These are phyloP conservation scores for Scaptomyza flava DNA, from an alignment of 2,888 invertebrate species.

Conservation along the genomic window DNA sequence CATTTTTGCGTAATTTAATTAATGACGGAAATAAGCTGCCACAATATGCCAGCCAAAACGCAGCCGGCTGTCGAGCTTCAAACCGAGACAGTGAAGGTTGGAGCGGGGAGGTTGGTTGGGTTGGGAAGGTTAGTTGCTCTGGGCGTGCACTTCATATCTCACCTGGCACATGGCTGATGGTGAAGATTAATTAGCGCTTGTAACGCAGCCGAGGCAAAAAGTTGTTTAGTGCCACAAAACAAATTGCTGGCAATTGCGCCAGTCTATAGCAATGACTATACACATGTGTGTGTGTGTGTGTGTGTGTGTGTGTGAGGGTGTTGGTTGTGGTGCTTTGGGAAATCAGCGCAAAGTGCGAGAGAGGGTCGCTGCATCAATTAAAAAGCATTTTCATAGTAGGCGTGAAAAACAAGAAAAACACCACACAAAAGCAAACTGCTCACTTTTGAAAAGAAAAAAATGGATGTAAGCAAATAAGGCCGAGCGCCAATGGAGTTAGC, in stretches of 20 bases:
- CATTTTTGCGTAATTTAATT: conserved; percentile 80
- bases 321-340: conserved; percentile 45
- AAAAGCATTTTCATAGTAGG: conserved; percentile 49
- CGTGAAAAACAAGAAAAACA: conserved; percentile 9
- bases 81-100: neutral
- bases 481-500: conserved; percentile 33
- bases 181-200: conserved; percentile 75
- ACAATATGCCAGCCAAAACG: conserved; percentile 45
- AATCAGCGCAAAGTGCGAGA: conserved; percentile 68
- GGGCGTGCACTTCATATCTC: conserved; percentile 65
- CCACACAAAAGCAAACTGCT: conserved; percentile 20
- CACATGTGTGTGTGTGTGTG: conserved; percentile 2
- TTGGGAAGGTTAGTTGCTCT: neutral
- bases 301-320: conserved; percentile 3
- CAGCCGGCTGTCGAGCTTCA: conserved; percentile 36
- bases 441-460: conserved; percentile 15
- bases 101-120: neutral
- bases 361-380: conserved; percentile 57
- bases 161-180: conserved; percentile 35
- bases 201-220: conserved; percentile 61
- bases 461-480: conserved; percentile 33
- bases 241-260: conserved; percentile 71
- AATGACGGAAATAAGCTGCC: conserved; percentile 76
- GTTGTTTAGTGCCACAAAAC: conserved; percentile 63
- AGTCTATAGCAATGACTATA: conserved; percentile 14